A percentile compares a stretch with the other conserved stretches of the same genome.
Conservation (phyloP, 2,888 invertebrate species). For the Biston betularia region DNA sequence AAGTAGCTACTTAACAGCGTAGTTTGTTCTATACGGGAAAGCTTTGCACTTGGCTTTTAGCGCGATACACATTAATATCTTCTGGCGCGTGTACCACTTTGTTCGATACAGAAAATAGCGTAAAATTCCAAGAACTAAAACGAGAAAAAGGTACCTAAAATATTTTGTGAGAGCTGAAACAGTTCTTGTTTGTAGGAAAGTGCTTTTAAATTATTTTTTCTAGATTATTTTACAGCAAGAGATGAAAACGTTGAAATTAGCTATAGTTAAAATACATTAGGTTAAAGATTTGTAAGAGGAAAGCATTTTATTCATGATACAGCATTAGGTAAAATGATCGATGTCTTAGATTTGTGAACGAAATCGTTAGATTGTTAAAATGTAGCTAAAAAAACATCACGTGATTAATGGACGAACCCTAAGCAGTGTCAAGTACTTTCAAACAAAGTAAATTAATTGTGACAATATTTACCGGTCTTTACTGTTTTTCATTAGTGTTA, state of each 20-base stretch:
- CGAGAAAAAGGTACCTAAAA: constrained; percentile 4
- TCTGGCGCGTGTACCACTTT: constrained; percentile 45
- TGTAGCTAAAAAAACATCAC: too few species aligned
- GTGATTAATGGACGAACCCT: too few species aligned
- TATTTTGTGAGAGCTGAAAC: constrained; percentile 19
- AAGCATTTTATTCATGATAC: background rate
- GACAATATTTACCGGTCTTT: background rate
- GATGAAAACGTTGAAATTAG: background rate
- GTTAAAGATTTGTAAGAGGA: background rate
- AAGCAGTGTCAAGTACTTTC: too few species aligned
- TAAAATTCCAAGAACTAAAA: constrained; percentile 26
- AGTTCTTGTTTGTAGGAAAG: constrained; percentile 6
- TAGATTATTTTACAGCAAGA: background rate
- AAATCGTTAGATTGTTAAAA: too few species aligned
- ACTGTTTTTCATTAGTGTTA: background rate
- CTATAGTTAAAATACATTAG: background rate
- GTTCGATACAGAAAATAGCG: constrained; percentile 45
- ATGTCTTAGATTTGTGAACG: too few species aligned
- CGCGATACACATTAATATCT: constrained; percentile 60
- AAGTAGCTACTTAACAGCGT: constrained; percentile 44
- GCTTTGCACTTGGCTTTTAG: constrained; percentile 60
- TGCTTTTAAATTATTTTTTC: constrained; percentile 4
- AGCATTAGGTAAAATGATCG: too few species aligned
- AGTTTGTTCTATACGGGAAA: constrained; percentile 57
- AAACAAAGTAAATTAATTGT: background rate